These are phyloP conservation scores for Rhagium mordax DNA, from an alignment of 2,888 invertebrate species.

Conservation along the genomic window DNA sequence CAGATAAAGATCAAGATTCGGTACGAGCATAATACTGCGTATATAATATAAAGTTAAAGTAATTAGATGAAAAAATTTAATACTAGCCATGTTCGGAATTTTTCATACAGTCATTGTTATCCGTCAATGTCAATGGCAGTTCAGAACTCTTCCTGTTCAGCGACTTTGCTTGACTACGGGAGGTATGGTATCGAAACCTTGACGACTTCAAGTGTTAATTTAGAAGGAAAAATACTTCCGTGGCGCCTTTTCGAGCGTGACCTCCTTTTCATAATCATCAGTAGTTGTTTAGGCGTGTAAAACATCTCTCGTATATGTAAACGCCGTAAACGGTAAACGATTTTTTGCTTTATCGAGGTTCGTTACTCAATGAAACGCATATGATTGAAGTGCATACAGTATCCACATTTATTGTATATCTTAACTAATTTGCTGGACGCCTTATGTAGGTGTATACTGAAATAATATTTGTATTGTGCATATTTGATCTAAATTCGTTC, in stretches of 20 bases:
- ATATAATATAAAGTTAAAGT: constrained; percentile 40
- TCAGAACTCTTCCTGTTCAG: constrained; percentile 51
- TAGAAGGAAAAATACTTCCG: constrained; percentile 56
- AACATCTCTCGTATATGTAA: constrained; percentile 19
- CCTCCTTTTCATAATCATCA: constrained; percentile 53
- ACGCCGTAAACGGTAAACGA: constrained; percentile 26
- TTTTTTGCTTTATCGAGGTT: background rate
- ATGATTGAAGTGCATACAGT: constrained; percentile 4
- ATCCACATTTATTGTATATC: too few relatives aligned
- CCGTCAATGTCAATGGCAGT: constrained; percentile 55
- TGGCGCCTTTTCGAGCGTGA: constrained; percentile 57
- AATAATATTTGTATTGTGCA: too few relatives aligned
- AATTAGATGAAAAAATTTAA: constrained; percentile 47
- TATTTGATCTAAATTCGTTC: too few relatives aligned
- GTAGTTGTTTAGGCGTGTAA: constrained; percentile 23
- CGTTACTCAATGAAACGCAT: constrained; percentile 19
- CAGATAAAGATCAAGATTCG: constrained; percentile 43
- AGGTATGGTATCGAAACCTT: constrained; percentile 50
- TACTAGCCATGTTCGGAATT: constrained; percentile 42
- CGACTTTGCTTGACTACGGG: constrained; percentile 43
- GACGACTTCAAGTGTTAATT: constrained; percentile 53
- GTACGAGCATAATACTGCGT: constrained; percentile 33
- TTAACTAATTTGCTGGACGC: too few relatives aligned
- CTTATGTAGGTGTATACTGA: too few relatives aligned
- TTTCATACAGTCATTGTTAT: constrained; percentile 48